Evolutionary conservation across 1,140 invertebrate species (phyloP), one percentile per base, ranked within the genome.

Genomic region (Drosophila subobscura): DNA sequence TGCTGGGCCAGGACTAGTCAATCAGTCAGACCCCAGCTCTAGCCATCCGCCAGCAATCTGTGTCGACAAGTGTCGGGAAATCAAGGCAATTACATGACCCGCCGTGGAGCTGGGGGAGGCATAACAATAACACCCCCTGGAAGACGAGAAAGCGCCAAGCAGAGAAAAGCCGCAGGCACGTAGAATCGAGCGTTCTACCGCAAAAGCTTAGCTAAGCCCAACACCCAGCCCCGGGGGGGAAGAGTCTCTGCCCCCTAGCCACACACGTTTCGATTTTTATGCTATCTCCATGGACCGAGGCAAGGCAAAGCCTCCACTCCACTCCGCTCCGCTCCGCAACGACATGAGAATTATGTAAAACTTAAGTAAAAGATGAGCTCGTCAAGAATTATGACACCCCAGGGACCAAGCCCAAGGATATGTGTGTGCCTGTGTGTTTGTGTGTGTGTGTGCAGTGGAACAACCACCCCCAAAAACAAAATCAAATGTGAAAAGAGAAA

Each of bases 351-450:
- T 91, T 90, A 91, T 89, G 90, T 90, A 90, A 90, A 91, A 91
- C 90, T 90, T 91, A 91, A 91, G 89, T 91, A 91, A 91, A 91
- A 91, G 90, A 91, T 91, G 90, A 91, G 90, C 89, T 91, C 86
- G 90, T 91, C 90, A 90, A 75, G 89, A 91, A 83, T 91, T 91
- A 91, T 91, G 86, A 91, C 89, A 90, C 90, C 80, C 90, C 68
- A 74, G 90, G 88, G 90, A 88, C 57, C 51, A 56, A 84, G 64
- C 7, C 29, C 63, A 29, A 63, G 52, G 81, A 81, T 86, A 68
- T 74, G 73, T 72, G 63, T 64, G 53, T 65, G 57, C 65, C 63
- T 54, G 53, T 52, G 61, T 65, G 56, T 67, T 54, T 68, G 66
- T 54, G 53, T 52, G 61, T 65, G 56, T 67, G 66, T 67, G 65